Base-by-base conservation (phyloP, 2,888 invertebrate species). In the Lepidocyrtinus sp. region DNA sequence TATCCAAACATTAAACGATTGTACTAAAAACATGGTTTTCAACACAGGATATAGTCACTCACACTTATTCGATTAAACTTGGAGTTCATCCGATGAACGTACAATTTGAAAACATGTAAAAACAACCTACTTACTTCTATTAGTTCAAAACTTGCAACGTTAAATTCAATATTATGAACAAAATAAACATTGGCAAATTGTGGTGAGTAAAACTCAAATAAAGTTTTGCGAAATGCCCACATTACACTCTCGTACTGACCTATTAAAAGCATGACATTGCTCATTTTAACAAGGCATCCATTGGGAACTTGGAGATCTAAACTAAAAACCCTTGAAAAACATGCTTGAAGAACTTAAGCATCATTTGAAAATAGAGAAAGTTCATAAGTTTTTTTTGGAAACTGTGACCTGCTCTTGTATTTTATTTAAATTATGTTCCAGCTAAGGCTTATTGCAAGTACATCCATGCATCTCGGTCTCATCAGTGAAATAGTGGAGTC, bases 231-330 rank as follows among this genome's bases (percentile, higher is more conserved):
- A 75, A 75, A 62, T 71, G 64, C 45, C 36, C 61, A n/a, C n/a
- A n/a, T n/a, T 27, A 50, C 73, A 79, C 63, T n/a, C n/a, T n/a
- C n/a, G 55, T 59, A 75, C 70, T 80, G 80, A 80, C 80, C 80
- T 59, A 74, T 75, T 55, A 59, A 80, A 65, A 61, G 70, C 75
- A 80, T 80, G 75, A 70, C 80, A 80, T 75, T 80, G 70, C 74
- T 80, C 80, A 80, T 80, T 80, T 80, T 70, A 75, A 75, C 75
- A 74, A 74, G 65, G 70, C 74, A 65, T 71, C 80, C 74, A 46
- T 67, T 19, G 75, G 74, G 80, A 78, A 15, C 65, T 24, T 68
- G 59, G 46, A 61, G 65, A n/a, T 25, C 55, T 9, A 17, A 36
- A 12, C 36, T 55, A 55, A 9, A 55, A n/a, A n/a, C n/a, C 17